Evolutionary conservation across 2,113 vertebrate genomes (phyloP).

Genomic region (Todiramphus saurophagus): DNA sequence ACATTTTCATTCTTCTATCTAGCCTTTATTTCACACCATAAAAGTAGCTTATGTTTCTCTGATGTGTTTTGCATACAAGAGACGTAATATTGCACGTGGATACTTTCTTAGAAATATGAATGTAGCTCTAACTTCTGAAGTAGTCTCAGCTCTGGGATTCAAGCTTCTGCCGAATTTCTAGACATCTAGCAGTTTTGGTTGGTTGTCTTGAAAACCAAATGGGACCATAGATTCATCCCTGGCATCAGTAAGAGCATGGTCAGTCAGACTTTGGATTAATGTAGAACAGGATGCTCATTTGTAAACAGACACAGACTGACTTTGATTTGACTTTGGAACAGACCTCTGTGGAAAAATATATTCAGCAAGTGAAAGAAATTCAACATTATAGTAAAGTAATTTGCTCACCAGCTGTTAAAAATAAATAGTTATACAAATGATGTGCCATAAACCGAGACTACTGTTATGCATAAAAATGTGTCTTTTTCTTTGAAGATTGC

Average conservation of each 20-base stretch:
- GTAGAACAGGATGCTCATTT: background rate
- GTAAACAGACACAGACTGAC: background rate
- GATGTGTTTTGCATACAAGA: background rate
- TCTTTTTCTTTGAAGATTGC: background rate
- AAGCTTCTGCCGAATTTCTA: background rate
- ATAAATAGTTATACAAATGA: conserved; percentile 36
- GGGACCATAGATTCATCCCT: background rate
- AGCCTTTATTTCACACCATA: background rate
- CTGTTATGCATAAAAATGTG: background rate
- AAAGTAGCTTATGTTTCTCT: background rate
- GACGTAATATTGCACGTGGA: background rate
- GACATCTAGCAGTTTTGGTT: background rate
- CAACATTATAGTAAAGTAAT: background rate
- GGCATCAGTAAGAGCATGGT: background rate
- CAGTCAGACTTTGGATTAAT: background rate
- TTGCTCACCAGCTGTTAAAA: conserved; percentile 55
- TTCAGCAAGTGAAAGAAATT: conserved; percentile 30
- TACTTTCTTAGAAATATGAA: background rate
- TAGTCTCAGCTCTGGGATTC: background rate
- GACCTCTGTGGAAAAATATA: background rate
- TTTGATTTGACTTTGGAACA: conserved; percentile 34
- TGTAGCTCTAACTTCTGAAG: background rate
- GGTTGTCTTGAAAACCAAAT: background rate
- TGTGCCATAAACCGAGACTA: conserved; percentile 30
- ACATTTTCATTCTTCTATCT: background rate